phyloP scores from a whole-genome alignment of 2,113 vertebrate species.

The Antidorcas marsupialis region DNA sequence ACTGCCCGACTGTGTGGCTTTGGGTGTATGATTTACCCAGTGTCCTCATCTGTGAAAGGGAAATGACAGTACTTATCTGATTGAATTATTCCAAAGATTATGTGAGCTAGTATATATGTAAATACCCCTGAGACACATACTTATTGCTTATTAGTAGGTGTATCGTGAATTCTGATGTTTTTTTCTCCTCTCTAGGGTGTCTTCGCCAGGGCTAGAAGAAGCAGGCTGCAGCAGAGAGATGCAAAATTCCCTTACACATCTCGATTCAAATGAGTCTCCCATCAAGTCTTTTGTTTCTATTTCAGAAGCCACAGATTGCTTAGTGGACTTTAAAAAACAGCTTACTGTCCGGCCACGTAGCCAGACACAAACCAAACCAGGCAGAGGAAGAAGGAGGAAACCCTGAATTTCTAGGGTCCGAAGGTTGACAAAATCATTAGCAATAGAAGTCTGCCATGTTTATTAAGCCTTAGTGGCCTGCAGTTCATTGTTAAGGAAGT shows the following conservation, averaged over 20 bases:
- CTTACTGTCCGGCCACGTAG: constrained; percentile 48
- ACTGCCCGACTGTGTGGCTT: not conserved
- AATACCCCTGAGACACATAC: not conserved
- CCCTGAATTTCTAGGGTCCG: constrained; percentile 60
- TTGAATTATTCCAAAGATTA: not conserved
- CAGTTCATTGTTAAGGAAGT: constrained; percentile 28
- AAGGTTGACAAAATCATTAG: not conserved
- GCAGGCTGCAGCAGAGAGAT: constrained; percentile 32
- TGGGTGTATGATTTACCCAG: not conserved
- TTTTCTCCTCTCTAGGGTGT: constrained; percentile 37
- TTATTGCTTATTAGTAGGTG: not conserved
- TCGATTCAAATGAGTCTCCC: constrained; percentile 77
- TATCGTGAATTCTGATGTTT: constrained; percentile 15
- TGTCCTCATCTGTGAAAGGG: not conserved
- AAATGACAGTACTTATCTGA: not conserved
- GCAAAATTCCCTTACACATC: constrained; percentile 43
- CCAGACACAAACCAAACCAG: constrained; percentile 72
- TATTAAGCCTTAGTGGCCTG: not conserved
- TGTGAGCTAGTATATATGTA: not conserved
- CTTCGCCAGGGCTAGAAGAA: constrained; percentile 15
- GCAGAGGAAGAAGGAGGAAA: constrained; percentile 77
- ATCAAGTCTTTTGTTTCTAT: constrained; percentile 83
- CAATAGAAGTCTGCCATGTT: not conserved
- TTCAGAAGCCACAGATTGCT: constrained; percentile 83
- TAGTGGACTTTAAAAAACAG: constrained; percentile 82